Percentiles rank a stretch among this genome's conserved stretches.
phyloP scores from a whole-genome alignment of 2,113 vertebrate species.

The Poeciliopsis turrubarensis region DNA sequence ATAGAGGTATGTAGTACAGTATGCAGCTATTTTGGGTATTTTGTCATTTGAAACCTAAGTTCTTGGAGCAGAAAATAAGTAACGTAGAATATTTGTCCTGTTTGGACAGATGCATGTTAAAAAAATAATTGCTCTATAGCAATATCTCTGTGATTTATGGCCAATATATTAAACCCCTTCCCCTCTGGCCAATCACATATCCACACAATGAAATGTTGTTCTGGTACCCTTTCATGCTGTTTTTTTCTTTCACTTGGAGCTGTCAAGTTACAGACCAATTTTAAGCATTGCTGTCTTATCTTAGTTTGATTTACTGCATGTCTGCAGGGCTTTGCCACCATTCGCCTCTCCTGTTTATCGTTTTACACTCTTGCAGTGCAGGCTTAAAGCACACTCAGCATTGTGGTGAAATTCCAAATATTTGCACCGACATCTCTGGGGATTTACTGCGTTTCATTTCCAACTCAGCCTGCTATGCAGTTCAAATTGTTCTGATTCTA shows the following conservation, averaged over 20 bases:
- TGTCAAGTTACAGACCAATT: constrained; percentile 1
- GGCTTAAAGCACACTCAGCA: constrained; percentile 28
- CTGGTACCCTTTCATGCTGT: constrained; percentile 9
- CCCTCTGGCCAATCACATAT: constrained; percentile 34
- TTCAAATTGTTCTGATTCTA: constrained; percentile 36
- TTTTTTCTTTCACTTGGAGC: constrained; percentile 11
- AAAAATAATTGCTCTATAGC: constrained; percentile 25
- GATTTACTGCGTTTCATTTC: constrained; percentile 31
- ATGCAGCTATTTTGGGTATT: constrained; percentile 8
- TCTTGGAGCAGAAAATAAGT: constrained; percentile 19
- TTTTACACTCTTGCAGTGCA: constrained; percentile 12
- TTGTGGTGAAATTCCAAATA: constrained; percentile 49
- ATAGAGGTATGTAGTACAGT: not conserved
- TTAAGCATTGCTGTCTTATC: constrained; percentile 38
- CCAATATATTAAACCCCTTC: constrained; percentile 39
- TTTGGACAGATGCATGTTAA: constrained; percentile 43
- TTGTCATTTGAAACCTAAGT: constrained; percentile 24
- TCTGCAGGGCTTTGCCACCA: constrained; percentile 37
- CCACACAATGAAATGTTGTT: constrained; percentile 22
- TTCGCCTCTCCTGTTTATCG: constrained; percentile 44
- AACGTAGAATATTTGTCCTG: constrained; percentile 21
- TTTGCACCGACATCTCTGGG: constrained; percentile 29
- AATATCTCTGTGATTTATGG: constrained; percentile 30
- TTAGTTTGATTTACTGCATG: constrained; percentile 37
- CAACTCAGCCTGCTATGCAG: constrained; percentile 34